These are phyloP conservation scores for Drosophila melanosoma DNA, from an alignment of 2,888 invertebrate species.

Conservation along the genomic window DNA sequence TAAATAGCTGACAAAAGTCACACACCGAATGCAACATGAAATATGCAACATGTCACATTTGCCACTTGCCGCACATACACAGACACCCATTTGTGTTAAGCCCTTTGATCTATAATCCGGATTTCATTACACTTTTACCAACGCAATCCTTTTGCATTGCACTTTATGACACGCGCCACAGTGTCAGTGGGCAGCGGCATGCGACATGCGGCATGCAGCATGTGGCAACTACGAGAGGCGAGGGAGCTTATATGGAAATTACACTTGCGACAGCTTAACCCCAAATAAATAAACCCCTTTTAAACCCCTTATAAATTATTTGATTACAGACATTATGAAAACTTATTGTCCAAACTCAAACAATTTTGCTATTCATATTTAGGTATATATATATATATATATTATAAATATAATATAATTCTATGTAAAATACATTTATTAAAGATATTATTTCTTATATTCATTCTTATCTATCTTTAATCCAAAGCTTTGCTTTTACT, in stretches of 20 bases:
- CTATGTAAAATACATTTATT: too few species aligned
- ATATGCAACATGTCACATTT: constrained; percentile 8
- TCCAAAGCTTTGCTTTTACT: neutral
- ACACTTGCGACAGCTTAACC: constrained; percentile 12
- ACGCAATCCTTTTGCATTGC: constrained; percentile 35
- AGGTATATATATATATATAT: too few species aligned
- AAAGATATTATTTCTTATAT: neutral
- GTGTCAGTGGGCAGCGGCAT: constrained; percentile 22
- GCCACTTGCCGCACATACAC: constrained; percentile 1
- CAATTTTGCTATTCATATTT: neutral
- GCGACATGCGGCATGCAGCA: constrained; percentile 7
- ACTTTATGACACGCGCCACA: constrained; percentile 46
- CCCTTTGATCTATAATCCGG: constrained; percentile 60
- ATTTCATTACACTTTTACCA: constrained; percentile 65
- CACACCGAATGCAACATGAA: constrained; percentile 13
- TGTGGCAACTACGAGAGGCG: neutral
- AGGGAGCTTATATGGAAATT: constrained; percentile 1
- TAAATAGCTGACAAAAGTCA: constrained; percentile 38
- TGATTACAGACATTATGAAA: neutral
- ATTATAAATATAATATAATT: too few species aligned
- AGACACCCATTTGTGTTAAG: constrained; percentile 40
- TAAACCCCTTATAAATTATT: neutral
- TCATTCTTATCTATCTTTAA: neutral
- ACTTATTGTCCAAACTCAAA: neutral
- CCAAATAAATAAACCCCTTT: constrained; percentile 1